These are phyloP conservation scores for Aulostomus chinensis DNA, from an alignment of 2,797 vertebrate genomes.

Conservation along the genomic window DNA sequence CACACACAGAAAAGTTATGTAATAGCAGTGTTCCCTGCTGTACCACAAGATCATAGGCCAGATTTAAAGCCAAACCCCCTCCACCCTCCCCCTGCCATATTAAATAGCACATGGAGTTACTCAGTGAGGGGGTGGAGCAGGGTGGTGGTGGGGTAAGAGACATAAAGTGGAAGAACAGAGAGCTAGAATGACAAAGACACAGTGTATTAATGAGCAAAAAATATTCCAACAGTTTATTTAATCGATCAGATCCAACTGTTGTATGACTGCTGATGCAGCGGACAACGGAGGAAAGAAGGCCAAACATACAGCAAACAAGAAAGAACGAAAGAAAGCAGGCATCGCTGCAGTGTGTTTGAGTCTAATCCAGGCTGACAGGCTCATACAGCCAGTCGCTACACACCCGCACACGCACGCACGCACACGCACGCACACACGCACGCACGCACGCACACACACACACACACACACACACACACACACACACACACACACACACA, in stretches of 20 bases:
- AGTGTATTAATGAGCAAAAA: neutral
- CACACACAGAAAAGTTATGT: conserved; percentile 52
- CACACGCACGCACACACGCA: conserved; percentile 22
- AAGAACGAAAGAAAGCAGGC: conserved; percentile 38
- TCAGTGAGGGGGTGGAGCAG: conserved; percentile 12
- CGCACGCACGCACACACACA: conserved; percentile 40
- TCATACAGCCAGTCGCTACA: conserved; percentile 73
- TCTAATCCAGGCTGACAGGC: conserved; percentile 81
- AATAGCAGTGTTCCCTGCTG: conserved; percentile 59
- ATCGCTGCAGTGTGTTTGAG: conserved; percentile 78
- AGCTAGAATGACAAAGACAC: neutral
- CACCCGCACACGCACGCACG: conserved; percentile 46
- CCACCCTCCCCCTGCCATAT: conserved; percentile 23
- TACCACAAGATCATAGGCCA: conserved; percentile 65
- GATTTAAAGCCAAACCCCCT: conserved; percentile 54
- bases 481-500: conserved; percentile 33
- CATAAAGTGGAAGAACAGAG: neutral
- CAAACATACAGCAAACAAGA: neutral
- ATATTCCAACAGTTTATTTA: neutral
- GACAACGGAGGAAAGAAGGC: neutral
- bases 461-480: conserved; percentile 34
- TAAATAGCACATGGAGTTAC: conserved; percentile 56
- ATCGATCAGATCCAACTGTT: neutral
- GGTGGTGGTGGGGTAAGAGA: neutral
- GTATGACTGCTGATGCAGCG: neutral